Percentiles rank a stretch among this genome's conserved stretches.
phyloP scores from a whole-genome alignment of 92 coral and sea anemone species.

The Diadumene lineata region DNA sequence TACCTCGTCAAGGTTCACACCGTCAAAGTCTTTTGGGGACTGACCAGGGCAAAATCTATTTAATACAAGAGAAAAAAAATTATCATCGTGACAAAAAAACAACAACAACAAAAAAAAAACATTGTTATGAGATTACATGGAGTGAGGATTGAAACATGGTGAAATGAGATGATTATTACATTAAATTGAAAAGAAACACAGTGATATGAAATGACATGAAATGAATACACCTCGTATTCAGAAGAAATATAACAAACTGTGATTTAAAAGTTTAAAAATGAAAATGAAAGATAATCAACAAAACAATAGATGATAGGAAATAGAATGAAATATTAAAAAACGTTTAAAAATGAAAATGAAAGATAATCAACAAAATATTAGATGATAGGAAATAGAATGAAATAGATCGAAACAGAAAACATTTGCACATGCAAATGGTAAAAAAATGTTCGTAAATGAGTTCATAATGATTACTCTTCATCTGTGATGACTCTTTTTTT shows the following conservation, averaged over 20 bases:
- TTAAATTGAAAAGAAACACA: background rate
- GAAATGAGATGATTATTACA: background rate
- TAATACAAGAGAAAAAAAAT: background rate
- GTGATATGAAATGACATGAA: background rate
- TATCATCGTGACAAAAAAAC: background rate
- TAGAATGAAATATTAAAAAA: background rate
- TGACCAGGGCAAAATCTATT: constrained; percentile 3
- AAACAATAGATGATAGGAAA: background rate
- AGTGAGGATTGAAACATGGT: background rate
- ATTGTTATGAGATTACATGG: background rate
- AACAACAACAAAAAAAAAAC: too few species aligned
- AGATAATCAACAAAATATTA: background rate
- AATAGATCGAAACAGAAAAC: background rate
- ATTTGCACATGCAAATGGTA: too few species aligned
- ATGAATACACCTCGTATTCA: background rate
- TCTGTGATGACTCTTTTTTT: too few species aligned
- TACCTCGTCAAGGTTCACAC: constrained; percentile 42
- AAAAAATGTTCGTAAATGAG: too few species aligned
- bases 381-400: background rate
- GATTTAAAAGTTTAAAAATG: background rate
- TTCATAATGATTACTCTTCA: too few species aligned
- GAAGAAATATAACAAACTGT: background rate
- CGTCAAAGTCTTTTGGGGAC: constrained; percentile 23
- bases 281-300: background rate
- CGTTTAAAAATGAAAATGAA: background rate